Conservation (phyloP, 92 coral and sea anemone species). For the Bergia puertoricense region DNA sequence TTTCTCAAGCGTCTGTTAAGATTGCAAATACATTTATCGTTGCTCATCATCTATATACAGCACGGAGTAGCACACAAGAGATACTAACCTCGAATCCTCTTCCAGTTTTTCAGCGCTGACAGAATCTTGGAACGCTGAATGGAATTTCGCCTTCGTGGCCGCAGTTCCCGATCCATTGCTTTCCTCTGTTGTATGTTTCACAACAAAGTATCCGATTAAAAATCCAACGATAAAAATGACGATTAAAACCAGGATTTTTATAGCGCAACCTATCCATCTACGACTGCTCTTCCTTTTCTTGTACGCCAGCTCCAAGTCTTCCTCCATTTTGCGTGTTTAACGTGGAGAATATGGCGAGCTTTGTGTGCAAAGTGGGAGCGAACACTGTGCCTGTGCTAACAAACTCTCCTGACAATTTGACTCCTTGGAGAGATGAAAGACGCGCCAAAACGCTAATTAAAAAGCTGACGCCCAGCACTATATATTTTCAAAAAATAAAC, state of each 20-base stretch:
- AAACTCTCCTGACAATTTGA: background rate
- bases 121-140: conserved; percentile 31
- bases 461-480: background rate
- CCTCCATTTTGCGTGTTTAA: background rate
- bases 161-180: background rate
- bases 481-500: too few relatives aligned
- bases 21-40: background rate
- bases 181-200: background rate
- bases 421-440: background rate
- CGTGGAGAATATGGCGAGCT: background rate
- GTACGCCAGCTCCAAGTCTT: conserved; percentile 27
- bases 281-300: conserved; percentile 4
- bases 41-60: background rate
- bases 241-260: conserved; percentile 2
- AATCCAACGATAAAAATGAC: conserved; percentile 29
- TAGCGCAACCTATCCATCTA: background rate
- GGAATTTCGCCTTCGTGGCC: conserved; percentile 18
- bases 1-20: background rate
- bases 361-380: background rate
- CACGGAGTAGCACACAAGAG: background rate
- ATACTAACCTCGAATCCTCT: conserved; percentile 17
- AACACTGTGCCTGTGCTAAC: background rate
- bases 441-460: background rate
- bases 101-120: conserved; percentile 37
- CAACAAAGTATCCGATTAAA: conserved; percentile 30